Conservation (phyloP, 2,888 invertebrate genomes). For the Epinotia nisella region DNA sequence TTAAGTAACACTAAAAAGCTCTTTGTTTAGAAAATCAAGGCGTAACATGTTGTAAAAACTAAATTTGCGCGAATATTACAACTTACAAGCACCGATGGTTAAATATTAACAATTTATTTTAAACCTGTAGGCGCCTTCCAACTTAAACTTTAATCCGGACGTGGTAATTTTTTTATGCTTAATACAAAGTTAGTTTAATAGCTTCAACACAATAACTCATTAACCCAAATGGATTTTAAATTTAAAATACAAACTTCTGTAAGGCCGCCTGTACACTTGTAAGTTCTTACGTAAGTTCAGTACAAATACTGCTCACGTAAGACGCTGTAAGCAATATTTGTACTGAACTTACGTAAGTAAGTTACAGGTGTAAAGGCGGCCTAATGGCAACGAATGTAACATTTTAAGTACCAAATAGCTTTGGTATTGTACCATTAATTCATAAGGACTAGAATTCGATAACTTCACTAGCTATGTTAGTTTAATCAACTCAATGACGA, state of each 20-base stretch:
- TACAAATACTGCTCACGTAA: no score
- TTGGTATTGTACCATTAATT: slow-evolving; percentile 16
- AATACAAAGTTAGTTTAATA: slow-evolving; percentile 2
- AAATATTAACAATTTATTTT: slow-evolving; percentile 12
- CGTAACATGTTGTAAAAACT: slow-evolving; percentile 24
- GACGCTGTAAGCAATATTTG: no score
- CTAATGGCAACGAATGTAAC: slow-evolving; percentile 20
- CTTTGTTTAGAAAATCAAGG: slow-evolving; percentile 28
- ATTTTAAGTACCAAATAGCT: slow-evolving; percentile 24
- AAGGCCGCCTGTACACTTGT: no score
- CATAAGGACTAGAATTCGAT: slow-evolving; percentile 46
- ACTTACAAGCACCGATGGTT: slow-evolving; percentile 24
- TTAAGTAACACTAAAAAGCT: slow-evolving; percentile 31
- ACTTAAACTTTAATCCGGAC: not conserved
- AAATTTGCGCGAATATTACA: slow-evolving; percentile 26
- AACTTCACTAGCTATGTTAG: slow-evolving; percentile 44
- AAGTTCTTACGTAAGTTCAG: no score
- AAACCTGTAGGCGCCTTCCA: not conserved
- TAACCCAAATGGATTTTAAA: not conserved
- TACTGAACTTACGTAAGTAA: no score
- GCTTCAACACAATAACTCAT: not conserved
- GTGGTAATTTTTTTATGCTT: not conserved
- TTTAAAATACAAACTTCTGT: slow-evolving; percentile 6
- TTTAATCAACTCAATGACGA: slow-evolving; percentile 31
- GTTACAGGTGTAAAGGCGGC: no score